Percentiles rank a stretch among this genome's conserved stretches.
Evolutionary conservation across 1,140 invertebrate genomes (phyloP).

Genomic region (Ceratitis capitata): DNA sequence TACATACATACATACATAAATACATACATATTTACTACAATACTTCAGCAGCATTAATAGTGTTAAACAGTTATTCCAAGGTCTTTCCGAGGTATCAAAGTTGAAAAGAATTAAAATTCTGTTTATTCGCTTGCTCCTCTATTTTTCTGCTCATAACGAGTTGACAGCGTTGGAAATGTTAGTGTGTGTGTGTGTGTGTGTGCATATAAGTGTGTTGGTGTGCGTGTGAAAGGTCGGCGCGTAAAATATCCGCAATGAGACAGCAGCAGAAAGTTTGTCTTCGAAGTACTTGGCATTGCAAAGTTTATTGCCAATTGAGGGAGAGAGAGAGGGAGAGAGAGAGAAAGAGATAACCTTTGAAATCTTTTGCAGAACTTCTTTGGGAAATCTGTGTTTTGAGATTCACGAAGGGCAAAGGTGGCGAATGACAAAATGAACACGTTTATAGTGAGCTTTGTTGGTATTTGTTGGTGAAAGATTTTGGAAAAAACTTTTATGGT

Average conservation of each 20-base stretch:
- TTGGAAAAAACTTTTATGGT: no score
- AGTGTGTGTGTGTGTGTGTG: background rate
- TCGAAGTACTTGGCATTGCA: background rate
- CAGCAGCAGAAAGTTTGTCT: background rate
- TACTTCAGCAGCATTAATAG: background rate
- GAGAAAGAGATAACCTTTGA: background rate
- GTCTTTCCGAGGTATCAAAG: background rate
- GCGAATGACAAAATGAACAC: no score
- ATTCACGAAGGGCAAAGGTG: background rate
- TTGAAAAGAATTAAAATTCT: background rate
- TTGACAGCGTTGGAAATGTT: background rate
- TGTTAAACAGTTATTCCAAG: background rate
- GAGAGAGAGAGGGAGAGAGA: no score
- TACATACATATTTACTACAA: background rate
- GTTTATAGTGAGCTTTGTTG: no score
- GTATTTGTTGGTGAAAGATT: no score
- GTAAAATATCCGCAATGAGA: background rate
- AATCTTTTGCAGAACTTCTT: background rate
- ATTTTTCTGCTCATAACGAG: background rate
- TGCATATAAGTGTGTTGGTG: background rate
- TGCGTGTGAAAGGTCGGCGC: background rate
- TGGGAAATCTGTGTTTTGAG: no score
- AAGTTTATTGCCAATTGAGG: background rate
- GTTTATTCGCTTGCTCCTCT: no score
- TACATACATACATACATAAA: background rate